Percentiles rank a stretch among this genome's conserved stretches.
phyloP scores from a whole-genome alignment of 2,888 invertebrate genomes.

The Abrostola tripartita region DNA sequence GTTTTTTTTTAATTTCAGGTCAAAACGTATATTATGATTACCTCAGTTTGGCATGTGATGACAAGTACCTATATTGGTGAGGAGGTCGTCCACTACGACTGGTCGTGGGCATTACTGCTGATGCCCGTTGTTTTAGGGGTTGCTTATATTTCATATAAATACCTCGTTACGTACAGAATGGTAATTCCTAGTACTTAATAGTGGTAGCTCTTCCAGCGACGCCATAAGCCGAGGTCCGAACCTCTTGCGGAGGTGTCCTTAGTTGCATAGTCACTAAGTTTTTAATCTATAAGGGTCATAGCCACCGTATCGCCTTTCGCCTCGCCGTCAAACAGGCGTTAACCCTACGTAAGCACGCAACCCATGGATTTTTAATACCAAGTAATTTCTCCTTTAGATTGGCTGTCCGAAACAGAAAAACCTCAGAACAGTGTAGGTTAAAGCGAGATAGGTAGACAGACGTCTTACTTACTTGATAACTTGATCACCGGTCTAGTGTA shows the following conservation, averaged over 20 bases:
- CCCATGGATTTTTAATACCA: too few relatives aligned
- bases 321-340: too few relatives aligned
- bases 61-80: conserved; percentile 16
- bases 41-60: conserved; percentile 37
- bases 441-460: too few relatives aligned
- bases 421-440: too few relatives aligned
- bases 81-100: conserved; percentile 23
- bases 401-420: too few relatives aligned
- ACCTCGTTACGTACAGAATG: conserved; percentile 40
- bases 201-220: neutral
- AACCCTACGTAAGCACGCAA: too few relatives aligned
- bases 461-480: too few relatives aligned
- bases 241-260: neutral
- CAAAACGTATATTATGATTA: conserved; percentile 54
- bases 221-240: too few relatives aligned
- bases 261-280: neutral
- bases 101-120: conserved; percentile 42
- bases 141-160: conserved; percentile 24
- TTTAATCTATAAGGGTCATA: neutral
- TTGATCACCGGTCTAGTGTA: too few relatives aligned
- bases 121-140: conserved; percentile 41
- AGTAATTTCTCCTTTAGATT: too few relatives aligned
- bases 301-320: too few relatives aligned
- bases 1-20: conserved; percentile 47
- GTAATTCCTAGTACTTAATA: conserved; percentile 19